These are phyloP conservation scores for Dynastes maya DNA, from an alignment of 2,888 invertebrate genomes.

Conservation along the genomic window DNA sequence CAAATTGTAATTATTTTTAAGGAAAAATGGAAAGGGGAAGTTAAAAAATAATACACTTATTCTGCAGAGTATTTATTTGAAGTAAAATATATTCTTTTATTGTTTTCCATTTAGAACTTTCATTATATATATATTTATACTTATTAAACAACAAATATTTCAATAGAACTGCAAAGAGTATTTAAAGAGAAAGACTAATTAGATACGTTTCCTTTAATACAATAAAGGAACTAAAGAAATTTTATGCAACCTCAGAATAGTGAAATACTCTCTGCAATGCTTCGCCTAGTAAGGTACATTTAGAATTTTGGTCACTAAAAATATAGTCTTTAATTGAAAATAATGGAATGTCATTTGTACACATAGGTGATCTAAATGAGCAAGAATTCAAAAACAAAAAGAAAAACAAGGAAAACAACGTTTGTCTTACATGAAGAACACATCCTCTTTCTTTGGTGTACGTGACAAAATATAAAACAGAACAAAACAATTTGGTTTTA, in stretches of 20 bases:
- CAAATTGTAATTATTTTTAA: background rate
- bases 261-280: slow-evolving; percentile 39
- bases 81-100: slow-evolving; percentile 49
- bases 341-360: slow-evolving; percentile 33
- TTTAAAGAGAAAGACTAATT: slow-evolving; percentile 15
- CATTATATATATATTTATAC: slow-evolving; percentile 38
- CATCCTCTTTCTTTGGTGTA: slow-evolving; percentile 31
- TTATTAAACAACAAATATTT: slow-evolving; percentile 41
- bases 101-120: slow-evolving; percentile 44
- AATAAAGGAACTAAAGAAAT: slow-evolving; percentile 6
- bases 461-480: background rate
- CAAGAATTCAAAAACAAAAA: background rate
- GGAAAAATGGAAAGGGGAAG: background rate
- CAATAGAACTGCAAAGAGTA: slow-evolving; percentile 42
- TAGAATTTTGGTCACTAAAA: slow-evolving; percentile 43
- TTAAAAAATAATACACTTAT: slow-evolving; percentile 35
- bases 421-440: slow-evolving; percentile 22
- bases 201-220: background rate
- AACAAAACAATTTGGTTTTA: slow-evolving; percentile 28
- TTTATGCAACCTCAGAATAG: slow-evolving; percentile 1
- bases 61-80: slow-evolving; percentile 50
- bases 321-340: slow-evolving; percentile 1
- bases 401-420: background rate
- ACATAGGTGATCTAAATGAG: slow-evolving; percentile 17
- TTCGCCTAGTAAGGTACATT: slow-evolving; percentile 43